phyloP scores from a whole-genome alignment of 2,888 invertebrate species.

The Callyntrura sp. region DNA sequence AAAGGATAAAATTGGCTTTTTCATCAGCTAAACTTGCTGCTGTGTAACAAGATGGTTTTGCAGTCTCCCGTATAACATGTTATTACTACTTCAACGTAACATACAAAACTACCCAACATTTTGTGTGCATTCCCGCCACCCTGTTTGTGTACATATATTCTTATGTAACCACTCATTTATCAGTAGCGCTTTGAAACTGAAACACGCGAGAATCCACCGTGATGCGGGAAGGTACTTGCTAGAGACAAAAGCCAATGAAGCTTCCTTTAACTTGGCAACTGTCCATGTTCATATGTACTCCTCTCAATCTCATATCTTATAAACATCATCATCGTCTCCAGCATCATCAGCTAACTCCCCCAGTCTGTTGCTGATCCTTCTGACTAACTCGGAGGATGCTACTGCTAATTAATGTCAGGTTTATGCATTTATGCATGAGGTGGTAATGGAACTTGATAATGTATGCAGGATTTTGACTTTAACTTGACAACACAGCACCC shows the following conservation, averaged over 20 bases:
- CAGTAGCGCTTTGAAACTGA: constrained; percentile 1
- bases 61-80: background rate
- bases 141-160: background rate
- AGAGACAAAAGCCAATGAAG: constrained; percentile 51
- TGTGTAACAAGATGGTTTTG: constrained; percentile 16
- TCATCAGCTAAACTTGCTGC: constrained; percentile 2
- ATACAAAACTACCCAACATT: no score
- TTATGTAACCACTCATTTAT: background rate
- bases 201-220: background rate
- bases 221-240: background rate
- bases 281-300: constrained; percentile 37
- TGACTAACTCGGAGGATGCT: constrained; percentile 35
- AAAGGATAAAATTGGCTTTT: constrained; percentile 49
- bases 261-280: constrained; percentile 59
- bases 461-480: constrained; percentile 71
- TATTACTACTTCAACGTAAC: background rate
- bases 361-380: constrained; percentile 37
- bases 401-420: constrained; percentile 73
- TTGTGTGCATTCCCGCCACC: background rate
- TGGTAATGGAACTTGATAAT: constrained; percentile 75
- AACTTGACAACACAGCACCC: constrained; percentile 43
- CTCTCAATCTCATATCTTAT: constrained; percentile 5
- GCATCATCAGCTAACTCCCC: constrained; percentile 39
- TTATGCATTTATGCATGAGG: constrained; percentile 75
- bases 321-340: constrained; percentile 7